Conservation (phyloP, 1,140 invertebrate genomes). For the Anastatus disparis region DNA sequence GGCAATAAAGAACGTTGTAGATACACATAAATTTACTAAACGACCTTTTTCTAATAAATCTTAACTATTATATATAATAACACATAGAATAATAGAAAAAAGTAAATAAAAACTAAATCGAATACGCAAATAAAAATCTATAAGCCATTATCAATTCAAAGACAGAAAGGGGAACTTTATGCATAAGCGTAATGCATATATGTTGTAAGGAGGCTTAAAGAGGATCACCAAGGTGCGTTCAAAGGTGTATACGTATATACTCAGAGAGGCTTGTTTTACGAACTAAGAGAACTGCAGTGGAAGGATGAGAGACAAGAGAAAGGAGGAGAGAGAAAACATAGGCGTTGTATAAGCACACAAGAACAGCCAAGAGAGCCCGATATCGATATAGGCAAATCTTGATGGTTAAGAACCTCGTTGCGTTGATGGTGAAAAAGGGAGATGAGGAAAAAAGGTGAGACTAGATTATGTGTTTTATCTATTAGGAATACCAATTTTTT, state of each 20-base stretch:
- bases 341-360: not conserved
- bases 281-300: not conserved
- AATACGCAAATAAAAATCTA: too few species aligned
- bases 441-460: too few species aligned
- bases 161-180: too few species aligned
- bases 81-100: too few species aligned
- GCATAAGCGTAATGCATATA: not conserved
- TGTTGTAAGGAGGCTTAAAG: not conserved
- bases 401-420: conserved; percentile 32
- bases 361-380: conserved; percentile 3
- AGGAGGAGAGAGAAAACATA: not conserved
- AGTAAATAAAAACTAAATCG: too few species aligned
- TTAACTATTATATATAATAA: too few species aligned
- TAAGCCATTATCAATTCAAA: too few species aligned
- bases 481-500: too few species aligned
- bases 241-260: not conserved
- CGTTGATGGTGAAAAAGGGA: not conserved
- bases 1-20: too few species aligned
- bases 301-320: conserved; percentile 1
- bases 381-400: conserved; percentile 14
- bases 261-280: not conserved
- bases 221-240: not conserved
- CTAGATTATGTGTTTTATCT: too few species aligned
- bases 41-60: too few species aligned
- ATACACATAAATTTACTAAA: too few species aligned